Percentiles rank a stretch among this genome's conserved stretches.
Conservation (phyloP, 2,797 vertebrate species). For the Myotis vivesi region DNA sequence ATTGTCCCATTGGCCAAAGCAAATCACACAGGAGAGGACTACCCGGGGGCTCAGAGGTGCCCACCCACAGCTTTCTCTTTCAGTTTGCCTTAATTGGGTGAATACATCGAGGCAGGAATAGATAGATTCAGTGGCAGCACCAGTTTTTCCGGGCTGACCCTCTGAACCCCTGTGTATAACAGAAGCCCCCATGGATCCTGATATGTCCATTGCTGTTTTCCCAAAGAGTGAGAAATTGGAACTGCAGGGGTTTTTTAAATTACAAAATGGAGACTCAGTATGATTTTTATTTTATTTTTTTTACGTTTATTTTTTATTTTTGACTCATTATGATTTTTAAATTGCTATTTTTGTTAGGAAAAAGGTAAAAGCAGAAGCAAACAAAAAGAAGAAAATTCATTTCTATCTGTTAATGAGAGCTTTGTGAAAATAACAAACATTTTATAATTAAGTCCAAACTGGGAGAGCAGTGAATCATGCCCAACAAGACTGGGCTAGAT, state of each 20-base stretch:
- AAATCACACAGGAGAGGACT: background rate
- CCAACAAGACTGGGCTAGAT: background rate
- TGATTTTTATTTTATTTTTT: background rate
- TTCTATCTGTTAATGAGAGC: background rate
- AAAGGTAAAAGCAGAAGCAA: conserved; percentile 27
- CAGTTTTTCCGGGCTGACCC: background rate
- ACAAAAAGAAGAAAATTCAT: conserved; percentile 35
- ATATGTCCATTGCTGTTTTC: background rate
- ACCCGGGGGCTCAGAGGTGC: background rate
- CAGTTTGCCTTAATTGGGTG: background rate
- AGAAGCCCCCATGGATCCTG: background rate
- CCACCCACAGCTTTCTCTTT: background rate
- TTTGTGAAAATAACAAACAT: conserved; percentile 33
- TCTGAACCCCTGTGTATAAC: background rate
- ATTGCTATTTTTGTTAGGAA: background rate
- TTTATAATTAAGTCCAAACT: background rate
- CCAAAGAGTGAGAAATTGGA: background rate
- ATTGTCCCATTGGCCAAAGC: background rate
- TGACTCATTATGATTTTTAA: background rate
- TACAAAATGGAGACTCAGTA: background rate
- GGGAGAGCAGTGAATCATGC: background rate
- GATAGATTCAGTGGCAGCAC: background rate
- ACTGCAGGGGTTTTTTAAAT: background rate
- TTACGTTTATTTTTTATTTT: background rate
- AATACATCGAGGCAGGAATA: background rate